phyloP scores from a whole-genome alignment of 2,888 invertebrate species.

The Nomada ferruginata region DNA sequence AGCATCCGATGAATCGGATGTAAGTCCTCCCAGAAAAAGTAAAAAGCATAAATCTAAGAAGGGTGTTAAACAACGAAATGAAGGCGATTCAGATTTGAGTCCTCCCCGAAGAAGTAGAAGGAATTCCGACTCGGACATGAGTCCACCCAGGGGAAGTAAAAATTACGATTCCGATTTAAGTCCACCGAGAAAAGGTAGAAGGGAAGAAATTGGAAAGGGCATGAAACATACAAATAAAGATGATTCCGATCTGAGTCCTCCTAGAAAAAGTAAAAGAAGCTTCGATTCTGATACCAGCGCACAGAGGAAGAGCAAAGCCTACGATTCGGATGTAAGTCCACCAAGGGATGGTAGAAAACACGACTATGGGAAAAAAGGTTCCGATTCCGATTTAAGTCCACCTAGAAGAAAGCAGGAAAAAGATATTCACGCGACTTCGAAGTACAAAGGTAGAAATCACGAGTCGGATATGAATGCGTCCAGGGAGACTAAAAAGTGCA shows the following conservation, averaged over 20 bases:
- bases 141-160: conserved; percentile 57
- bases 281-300: conserved; percentile 75
- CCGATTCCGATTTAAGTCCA: conserved; percentile 61
- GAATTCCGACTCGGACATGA: conserved; percentile 64
- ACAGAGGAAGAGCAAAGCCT: conserved; percentile 72
- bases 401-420: conserved; percentile 50
- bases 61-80: conserved; percentile 44
- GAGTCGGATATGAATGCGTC: conserved; percentile 74
- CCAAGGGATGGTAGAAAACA: conserved; percentile 72
- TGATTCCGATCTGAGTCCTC: conserved; percentile 57
- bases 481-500: conserved; percentile 53
- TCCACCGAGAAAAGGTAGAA: conserved; percentile 55
- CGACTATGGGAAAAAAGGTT: conserved; percentile 34
- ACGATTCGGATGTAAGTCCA: conserved; percentile 76
- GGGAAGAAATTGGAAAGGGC: conserved; percentile 58
- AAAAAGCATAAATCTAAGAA: conserved; percentile 37
- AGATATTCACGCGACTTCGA: conserved; percentile 4
- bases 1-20: conserved; percentile 61
- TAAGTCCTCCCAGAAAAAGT: conserved; percentile 62
- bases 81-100: conserved; percentile 77
- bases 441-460: conserved; percentile 28
- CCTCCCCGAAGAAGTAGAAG: conserved; percentile 19
- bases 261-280: conserved; percentile 43
- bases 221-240: conserved; percentile 71
- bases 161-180: conserved; percentile 61